Base-by-base conservation (phyloP, 2,888 invertebrate genomes). In the Platerodrilus igneus region DNA sequence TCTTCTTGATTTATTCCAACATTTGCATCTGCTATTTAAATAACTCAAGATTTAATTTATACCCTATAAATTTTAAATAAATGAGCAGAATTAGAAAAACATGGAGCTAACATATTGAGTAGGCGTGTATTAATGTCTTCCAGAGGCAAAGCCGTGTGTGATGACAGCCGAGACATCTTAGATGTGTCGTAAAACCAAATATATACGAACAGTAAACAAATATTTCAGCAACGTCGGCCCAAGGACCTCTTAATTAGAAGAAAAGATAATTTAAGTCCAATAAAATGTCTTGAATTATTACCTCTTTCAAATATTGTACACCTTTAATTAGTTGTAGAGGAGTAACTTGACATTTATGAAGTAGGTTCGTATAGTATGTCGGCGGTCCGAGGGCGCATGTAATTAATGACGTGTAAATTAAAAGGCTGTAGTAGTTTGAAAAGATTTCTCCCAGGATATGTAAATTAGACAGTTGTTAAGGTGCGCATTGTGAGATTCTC, bases 381-480 rank as follows among this genome's bases (percentile, higher is more conserved):
- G 53, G 52, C 52, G 51, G 47, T 51, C 45, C 46, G 51, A 51
- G 47, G 47, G 50, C 53, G 51, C 48, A 48, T 49, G 50, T 55
- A 56, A 57, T 56, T 57, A 57, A 59, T 56, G 56, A 64, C 55
- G 66, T 67, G 67, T 67, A 67, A 67, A 67, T 67, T 66, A 67
- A 66, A 65, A 63, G 64, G 60, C 62, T 63, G 60, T 63, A 63
- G 62, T 62, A 55, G 62, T 62, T 59, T 60, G 58, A 59, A 63
- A 60, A 64, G 64, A 64, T 66, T 64, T 62, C 62, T 62, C 62
- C 50, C 58, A 59, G 63, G 63, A 64, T 67, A 66, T 66, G 66
- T 62, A 67, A 67, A 67, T 67, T 60, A 65, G 64, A 62, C 63
- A 62, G 63, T 59, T 62, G 63, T 64, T 62, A 64, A 61, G 61